Evolutionary conservation across 2,113 vertebrate genomes (phyloP).

Genomic region (Rattus rattus): DNA sequence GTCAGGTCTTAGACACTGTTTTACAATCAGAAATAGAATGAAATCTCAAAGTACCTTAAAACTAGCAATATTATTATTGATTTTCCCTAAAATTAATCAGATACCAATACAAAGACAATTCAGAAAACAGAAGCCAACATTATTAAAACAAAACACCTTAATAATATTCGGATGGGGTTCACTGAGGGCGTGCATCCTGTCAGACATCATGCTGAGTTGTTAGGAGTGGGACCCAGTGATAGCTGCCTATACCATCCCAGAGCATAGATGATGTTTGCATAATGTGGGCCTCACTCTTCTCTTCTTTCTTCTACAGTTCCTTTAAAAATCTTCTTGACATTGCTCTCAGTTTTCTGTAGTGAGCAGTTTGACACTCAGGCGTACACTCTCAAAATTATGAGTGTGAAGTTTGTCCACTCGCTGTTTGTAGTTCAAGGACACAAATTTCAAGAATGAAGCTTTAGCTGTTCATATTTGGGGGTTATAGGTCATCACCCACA

Average conservation of each 20-base stretch:
- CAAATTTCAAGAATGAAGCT: background rate
- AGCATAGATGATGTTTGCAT: background rate
- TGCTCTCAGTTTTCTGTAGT: background rate
- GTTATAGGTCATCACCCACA: background rate
- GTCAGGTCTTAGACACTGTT: background rate
- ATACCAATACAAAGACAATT: background rate
- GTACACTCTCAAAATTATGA: background rate
- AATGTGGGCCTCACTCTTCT: background rate
- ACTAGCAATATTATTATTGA: background rate
- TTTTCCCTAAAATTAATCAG: background rate
- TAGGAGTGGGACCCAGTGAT: background rate
- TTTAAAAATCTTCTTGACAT: background rate
- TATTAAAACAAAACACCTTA: background rate
- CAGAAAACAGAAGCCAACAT: background rate
- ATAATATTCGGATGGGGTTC: background rate
- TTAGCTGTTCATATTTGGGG: background rate
- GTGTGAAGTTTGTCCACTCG: background rate
- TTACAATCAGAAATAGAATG: background rate
- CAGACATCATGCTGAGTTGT: background rate
- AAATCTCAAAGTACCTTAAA: constrained; percentile 22
- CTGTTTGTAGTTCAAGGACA: constrained; percentile 5
- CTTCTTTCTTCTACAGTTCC: background rate
- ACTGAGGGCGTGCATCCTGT: background rate
- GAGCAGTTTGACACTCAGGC: background rate
- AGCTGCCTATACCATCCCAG: background rate